These are phyloP conservation scores for Ganaspis brasiliensis DNA, from an alignment of 2,888 invertebrate genomes.

Conservation along the genomic window DNA sequence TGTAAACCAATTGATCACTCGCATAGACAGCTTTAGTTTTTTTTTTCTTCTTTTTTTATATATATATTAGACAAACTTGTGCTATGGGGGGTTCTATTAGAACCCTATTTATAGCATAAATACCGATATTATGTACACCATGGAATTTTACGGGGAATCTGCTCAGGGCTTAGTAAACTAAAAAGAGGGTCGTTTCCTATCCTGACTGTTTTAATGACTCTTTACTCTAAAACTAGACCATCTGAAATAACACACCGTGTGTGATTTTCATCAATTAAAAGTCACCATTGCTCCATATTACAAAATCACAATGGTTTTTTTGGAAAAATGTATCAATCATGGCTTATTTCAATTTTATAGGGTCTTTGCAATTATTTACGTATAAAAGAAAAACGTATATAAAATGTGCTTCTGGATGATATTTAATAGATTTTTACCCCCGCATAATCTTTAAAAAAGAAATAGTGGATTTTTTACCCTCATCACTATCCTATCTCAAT, in stretches of 20 bases:
- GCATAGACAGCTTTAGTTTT: slow-evolving; percentile 28
- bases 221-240: slow-evolving; percentile 30
- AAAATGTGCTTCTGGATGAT: too few relatives aligned
- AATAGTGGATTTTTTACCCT: too few relatives aligned
- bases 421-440: too few relatives aligned
- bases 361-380: too few relatives aligned
- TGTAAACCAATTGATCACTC: slow-evolving; percentile 39
- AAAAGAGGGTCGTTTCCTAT: slow-evolving; percentile 9
- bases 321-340: not conserved
- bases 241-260: slow-evolving; percentile 25
- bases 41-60: not conserved
- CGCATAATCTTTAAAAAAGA: too few relatives aligned
- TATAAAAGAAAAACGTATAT: too few relatives aligned
- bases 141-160: slow-evolving; percentile 31
- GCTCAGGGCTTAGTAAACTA: slow-evolving; percentile 29
- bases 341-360: too few relatives aligned
- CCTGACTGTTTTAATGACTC: slow-evolving; percentile 21
- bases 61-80: slow-evolving; percentile 29
- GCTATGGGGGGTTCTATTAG: slow-evolving; percentile 26
- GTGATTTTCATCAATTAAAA: slow-evolving; percentile 14
- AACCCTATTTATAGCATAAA: slow-evolving; percentile 32
- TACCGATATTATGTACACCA: slow-evolving; percentile 23
- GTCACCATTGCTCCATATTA: not conserved
- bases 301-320: slow-evolving; percentile 3
- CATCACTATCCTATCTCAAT: too few relatives aligned